Evolutionary conservation across 1,140 invertebrate genomes (phyloP), one percentile per base, ranked within the genome.

Genomic region (Gryon sp.): DNA sequence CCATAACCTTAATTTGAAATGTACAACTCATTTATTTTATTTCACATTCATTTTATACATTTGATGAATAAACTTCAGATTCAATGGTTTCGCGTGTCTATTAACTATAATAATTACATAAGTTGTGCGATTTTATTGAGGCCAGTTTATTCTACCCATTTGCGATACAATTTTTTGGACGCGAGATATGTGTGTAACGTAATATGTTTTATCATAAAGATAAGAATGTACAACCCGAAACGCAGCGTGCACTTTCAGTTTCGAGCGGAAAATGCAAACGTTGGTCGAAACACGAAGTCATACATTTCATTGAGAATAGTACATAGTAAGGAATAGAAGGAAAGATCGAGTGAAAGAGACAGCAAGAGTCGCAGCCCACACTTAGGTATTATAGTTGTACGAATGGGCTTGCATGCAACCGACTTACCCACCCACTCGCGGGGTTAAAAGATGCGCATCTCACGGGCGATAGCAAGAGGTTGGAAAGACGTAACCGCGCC

Each of bases 371-470:
- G 2, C 32, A 48, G 15, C 68, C 68, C 62, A 73, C 75, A 77
- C 75, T 77, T 63, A 46, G 38, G 14, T 72, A 38, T 60, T 46
- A 62, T 70, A 19, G 19, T 46, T 53, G 55, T 24, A 55, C 32
- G n/a, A 30, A 18, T 34, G 30, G 6, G 14, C 24, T 18, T 36
- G 36, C 73, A 59, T 26, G 73, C 73, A 63, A 57, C 55, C 57
- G 52, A 69, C 26, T 69, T 65, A 76, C 65, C 73, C 73, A 70
- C 65, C 65, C 73, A 76, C 73, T 69, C 72, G 9, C 9, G 38
- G 38, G 55, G 60, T 63, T 60, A 69, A 63, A 52, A 60, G 72
- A 48, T 62, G 63, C 36, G 7, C 43, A 41, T 43, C 43, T 15
- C 28, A 7, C 19, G 1, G 32, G 9, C 15, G 7, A 57, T 18